phyloP scores from a whole-genome alignment of 2,113 vertebrate species.

The Haliaeetus leucogaster region DNA sequence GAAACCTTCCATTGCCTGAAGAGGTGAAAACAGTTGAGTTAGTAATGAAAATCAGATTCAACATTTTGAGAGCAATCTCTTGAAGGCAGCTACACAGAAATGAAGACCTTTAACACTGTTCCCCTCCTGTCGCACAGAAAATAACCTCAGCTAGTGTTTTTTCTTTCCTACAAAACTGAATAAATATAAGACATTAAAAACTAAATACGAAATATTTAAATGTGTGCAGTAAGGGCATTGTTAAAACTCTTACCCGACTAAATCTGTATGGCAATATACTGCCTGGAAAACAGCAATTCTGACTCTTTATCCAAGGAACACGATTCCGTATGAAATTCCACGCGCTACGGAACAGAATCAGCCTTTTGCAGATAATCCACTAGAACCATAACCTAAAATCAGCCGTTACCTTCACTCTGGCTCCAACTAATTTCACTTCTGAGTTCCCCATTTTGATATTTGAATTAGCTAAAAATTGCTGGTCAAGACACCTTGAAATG shows the following conservation, averaged over 20 bases:
- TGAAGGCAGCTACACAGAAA: not conserved
- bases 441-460: not conserved
- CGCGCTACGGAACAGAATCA: not conserved
- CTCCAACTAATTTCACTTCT: not conserved
- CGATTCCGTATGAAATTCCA: not conserved
- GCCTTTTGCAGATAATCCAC: not conserved
- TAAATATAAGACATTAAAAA: not conserved
- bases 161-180: not conserved
- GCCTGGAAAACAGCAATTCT: not conserved
- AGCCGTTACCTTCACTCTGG: not conserved
- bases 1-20: slow-evolving; percentile 21
- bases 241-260: not conserved
- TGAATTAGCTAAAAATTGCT: slow-evolving; percentile 13
- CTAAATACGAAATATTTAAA: not conserved
- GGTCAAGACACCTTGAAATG: not conserved
- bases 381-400: not conserved
- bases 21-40: not conserved
- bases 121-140: not conserved
- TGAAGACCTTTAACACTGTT: not conserved
- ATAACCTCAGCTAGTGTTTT: not conserved
- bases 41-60: slow-evolving; percentile 13
- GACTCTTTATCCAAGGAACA: not conserved
- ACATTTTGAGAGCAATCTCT: not conserved
- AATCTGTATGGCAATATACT: not conserved
- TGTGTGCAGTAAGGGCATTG: not conserved